A percentile compares a stretch with the other conserved stretches of the same genome.
Evolutionary conservation across 2,113 vertebrate species (phyloP).

Genomic region (Macrotus californicus): DNA sequence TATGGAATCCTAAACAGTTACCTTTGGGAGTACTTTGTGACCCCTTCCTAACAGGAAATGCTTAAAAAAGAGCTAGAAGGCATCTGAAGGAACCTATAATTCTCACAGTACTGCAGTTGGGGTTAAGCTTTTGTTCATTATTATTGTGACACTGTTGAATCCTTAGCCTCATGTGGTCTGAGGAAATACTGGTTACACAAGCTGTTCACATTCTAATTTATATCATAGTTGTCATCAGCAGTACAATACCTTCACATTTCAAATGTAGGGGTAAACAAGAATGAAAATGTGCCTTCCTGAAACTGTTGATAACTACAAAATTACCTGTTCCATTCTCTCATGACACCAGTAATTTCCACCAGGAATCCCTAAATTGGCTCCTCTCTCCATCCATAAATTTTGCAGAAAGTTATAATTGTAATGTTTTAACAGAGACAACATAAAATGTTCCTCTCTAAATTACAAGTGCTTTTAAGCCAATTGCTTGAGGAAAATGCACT

Average conservation of each 20-base stretch:
- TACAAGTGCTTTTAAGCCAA: conserved; percentile 70
- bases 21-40: neutral
- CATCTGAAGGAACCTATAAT: neutral
- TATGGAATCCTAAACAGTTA: neutral
- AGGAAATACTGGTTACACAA: conserved; percentile 2
- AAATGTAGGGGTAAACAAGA: neutral
- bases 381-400: conserved; percentile 77
- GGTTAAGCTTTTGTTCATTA: neutral
- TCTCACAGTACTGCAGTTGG: neutral
- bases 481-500: conserved; percentile 76
- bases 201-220: conserved; percentile 30
- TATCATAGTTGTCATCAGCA: neutral
- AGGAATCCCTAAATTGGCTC: conserved; percentile 14
- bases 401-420: conserved; percentile 80
- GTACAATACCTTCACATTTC: neutral
- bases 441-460: conserved; percentile 80
- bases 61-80: neutral
- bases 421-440: conserved; percentile 62
- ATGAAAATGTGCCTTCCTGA: neutral
- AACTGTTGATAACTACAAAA: conserved; percentile 12
- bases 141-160: neutral
- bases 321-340: neutral
- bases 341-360: conserved; percentile 44
- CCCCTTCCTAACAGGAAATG: neutral
- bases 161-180: neutral